Evolutionary conservation across 2,113 vertebrate species (phyloP).

Genomic region (Aphelocoma coerulescens): DNA sequence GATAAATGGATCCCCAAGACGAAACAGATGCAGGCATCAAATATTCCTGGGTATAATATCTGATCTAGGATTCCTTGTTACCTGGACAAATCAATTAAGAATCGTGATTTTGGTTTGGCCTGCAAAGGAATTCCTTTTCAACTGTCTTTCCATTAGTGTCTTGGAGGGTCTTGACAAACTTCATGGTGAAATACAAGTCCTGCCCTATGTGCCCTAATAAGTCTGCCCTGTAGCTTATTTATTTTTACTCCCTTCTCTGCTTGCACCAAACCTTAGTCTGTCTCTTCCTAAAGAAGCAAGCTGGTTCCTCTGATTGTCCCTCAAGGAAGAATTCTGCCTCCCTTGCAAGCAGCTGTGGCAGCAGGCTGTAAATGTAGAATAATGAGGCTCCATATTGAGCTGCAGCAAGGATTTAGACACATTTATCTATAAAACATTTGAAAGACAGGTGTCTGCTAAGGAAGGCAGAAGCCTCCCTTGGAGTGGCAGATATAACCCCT

Average conservation of each 20-base stretch:
- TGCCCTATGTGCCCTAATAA: background rate
- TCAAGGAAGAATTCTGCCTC: background rate
- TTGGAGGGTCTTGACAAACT: background rate
- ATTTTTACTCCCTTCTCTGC: background rate
- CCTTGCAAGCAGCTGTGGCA: background rate
- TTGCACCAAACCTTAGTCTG: background rate
- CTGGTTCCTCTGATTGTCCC: background rate
- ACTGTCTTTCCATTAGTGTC: background rate
- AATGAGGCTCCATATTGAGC: background rate
- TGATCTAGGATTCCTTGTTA: background rate
- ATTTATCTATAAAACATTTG: background rate
- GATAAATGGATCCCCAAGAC: background rate
- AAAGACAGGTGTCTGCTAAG: too few species aligned
- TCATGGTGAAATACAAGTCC: background rate
- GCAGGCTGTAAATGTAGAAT: background rate
- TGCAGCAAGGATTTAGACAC: background rate
- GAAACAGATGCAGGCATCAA: background rate
- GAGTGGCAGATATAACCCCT: too few species aligned
- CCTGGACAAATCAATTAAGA: background rate
- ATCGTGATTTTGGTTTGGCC: background rate
- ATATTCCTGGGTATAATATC: background rate
- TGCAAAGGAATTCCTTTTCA: background rate
- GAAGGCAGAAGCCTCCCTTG: too few species aligned
- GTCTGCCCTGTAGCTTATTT: background rate
- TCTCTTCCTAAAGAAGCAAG: background rate